Conservation (phyloP, 2,888 invertebrate genomes). For the Stenodema calcarata region DNA sequence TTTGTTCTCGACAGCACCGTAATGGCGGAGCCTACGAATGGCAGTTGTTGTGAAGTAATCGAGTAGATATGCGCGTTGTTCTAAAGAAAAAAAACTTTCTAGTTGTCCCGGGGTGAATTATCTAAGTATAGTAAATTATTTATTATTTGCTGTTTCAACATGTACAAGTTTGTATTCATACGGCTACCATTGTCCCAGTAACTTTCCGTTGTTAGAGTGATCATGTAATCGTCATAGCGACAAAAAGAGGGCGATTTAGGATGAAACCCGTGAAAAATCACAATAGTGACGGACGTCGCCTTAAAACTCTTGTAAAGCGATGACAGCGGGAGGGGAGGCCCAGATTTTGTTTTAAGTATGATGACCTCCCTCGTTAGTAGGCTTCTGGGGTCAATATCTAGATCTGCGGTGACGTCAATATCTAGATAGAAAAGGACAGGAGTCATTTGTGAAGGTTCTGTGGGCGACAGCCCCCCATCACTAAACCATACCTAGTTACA, state of each 20-base stretch:
- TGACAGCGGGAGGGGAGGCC: not conserved
- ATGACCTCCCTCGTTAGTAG: conserved; percentile 43
- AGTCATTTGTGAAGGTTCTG: conserved; percentile 19
- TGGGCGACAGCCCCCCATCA: not conserved
- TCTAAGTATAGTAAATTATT: too few relatives aligned
- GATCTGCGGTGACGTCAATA: conserved; percentile 17
- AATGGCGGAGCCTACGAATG: too few relatives aligned
- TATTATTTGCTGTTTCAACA: too few relatives aligned
- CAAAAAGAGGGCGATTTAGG: not conserved
- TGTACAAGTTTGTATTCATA: too few relatives aligned
- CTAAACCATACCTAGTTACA: not conserved
- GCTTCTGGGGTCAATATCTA: conserved; percentile 31
- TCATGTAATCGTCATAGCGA: too few relatives aligned
- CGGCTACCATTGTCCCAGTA: too few relatives aligned
- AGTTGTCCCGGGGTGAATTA: too few relatives aligned
- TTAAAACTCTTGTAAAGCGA: not conserved
- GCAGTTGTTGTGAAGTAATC: too few relatives aligned
- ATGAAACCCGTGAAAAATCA: not conserved
- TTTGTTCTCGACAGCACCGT: too few relatives aligned
- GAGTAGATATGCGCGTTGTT: too few relatives aligned
- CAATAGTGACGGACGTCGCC: not conserved
- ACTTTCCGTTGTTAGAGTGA: too few relatives aligned
- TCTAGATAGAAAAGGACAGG: conserved; percentile 9
- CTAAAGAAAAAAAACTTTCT: too few relatives aligned
- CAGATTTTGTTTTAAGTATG: conserved; percentile 46